Base-by-base conservation (phyloP, 2,888 invertebrate species). In the Oxystoma pomonae region DNA sequence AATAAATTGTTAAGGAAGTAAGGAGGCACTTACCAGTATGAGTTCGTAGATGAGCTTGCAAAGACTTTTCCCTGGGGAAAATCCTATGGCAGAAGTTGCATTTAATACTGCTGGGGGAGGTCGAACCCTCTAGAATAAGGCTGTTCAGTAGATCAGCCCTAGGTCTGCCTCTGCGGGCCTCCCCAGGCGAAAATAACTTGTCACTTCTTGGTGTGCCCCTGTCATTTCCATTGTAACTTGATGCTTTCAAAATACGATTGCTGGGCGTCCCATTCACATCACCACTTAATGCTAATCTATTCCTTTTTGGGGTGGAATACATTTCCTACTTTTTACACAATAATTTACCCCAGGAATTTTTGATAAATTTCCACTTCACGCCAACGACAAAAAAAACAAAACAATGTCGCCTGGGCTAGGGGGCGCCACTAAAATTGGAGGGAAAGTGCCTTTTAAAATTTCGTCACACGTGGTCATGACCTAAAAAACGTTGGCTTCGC, bases 11-110 rank as follows among this genome's bases (percentile, higher is more conserved):
- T n/a, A n/a, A n/a, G n/a, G n/a, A n/a, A n/a, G n/a, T 70, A 67
- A 69, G 67, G 61, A 63, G 70, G 68, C 67, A 67, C 72, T 67
- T 74, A 86, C 87, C 87, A 76, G 87, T 87, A 71, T 87, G 87
- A 2, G 86, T 87, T 69, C 87, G 79, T 35, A 86, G 75, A 74
- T 87, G 87, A 17, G 90, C 90, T 75, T 90, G 89, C 0, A 90
- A 81, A 9, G 88, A 89, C 78, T 91, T 91, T 74, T 90, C 90
- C 69, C 90, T 80, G 1, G 91, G 91, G 75, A 91, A 91, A 19
- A 90, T 88, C 62, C 91, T 80, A 68, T 85, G 85, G 78, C 91
- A 90, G 71, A 83, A 87, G 60, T 83, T 83, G 76, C 91, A 91
- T 74, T 88, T 88, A 69, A 90, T 90, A 64, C 85, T 85, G 74